phyloP scores from a whole-genome alignment of 2,888 invertebrate genomes.

The Protophormia terraenovae region DNA sequence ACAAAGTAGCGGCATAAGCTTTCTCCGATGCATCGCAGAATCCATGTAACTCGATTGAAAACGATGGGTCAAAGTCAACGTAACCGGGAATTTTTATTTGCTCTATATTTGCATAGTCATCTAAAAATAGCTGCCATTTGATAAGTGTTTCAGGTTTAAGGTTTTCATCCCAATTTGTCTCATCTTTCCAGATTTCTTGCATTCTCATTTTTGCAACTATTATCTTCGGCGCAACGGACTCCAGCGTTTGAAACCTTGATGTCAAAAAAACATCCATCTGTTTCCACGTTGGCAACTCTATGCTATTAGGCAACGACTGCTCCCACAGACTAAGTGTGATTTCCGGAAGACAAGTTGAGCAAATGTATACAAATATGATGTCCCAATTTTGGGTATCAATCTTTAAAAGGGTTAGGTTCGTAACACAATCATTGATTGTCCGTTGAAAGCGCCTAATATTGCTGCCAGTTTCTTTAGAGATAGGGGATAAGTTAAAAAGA shows the following conservation, averaged over 20 bases:
- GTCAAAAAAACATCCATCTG: slow-evolving; percentile 4
- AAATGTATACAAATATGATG: not conserved
- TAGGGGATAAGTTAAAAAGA: not conserved
- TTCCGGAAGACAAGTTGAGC: slow-evolving; percentile 5
- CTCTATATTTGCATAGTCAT: too few species aligned
- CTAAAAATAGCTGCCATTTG: too few species aligned
- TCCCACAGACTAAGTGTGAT: not conserved
- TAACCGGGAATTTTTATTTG: too few species aligned
- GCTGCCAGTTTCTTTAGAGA: not conserved
- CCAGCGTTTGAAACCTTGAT: not conserved
- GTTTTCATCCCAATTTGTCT: too few species aligned
- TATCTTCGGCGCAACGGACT: too few species aligned
- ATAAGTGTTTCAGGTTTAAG: too few species aligned
- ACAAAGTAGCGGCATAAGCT: too few species aligned
- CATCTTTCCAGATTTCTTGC: too few species aligned
- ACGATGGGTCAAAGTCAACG: too few species aligned
- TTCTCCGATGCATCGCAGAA: too few species aligned
- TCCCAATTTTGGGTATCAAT: not conserved
- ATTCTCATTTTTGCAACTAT: too few species aligned
- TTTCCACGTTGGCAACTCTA: not conserved
- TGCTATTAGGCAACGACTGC: not conserved
- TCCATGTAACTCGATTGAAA: too few species aligned
- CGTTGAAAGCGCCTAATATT: not conserved
- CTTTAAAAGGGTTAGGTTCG: not conserved
- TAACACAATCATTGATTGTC: not conserved